These are phyloP conservation scores for Halictus quadricinctus DNA, from an alignment of 2,888 invertebrate genomes.

Conservation along the genomic window DNA sequence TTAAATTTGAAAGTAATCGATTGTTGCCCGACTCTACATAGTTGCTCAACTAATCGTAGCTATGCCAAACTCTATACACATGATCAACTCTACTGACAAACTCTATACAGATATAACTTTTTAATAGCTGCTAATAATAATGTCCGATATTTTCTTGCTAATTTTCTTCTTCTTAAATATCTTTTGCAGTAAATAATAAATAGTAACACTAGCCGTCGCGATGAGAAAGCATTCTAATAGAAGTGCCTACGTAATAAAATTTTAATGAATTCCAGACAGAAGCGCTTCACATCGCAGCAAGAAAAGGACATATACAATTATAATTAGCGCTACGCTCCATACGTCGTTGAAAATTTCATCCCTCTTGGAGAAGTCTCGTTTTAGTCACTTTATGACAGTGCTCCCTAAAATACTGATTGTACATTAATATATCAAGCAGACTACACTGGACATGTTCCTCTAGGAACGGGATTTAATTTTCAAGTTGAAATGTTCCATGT, in stretches of 20 bases:
- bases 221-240: neutral
- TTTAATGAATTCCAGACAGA: neutral
- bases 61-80: neutral
- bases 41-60: too few relatives aligned
- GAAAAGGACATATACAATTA: neutral
- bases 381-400: neutral
- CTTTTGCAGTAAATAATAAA: neutral
- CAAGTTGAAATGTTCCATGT: neutral
- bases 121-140: neutral
- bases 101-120: neutral
- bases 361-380: neutral
- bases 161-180: neutral
- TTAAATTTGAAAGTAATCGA: neutral
- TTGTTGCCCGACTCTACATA: neutral
- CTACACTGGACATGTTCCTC: too few relatives aligned
- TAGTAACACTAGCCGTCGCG: neutral
- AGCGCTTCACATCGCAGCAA: neutral
- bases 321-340: neutral
- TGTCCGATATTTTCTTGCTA: neutral
- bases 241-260: neutral
- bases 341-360: neutral
- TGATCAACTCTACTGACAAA: too few relatives aligned
- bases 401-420: neutral
- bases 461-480: neutral
- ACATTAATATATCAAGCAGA: neutral